Evolutionary conservation across 2,797 vertebrate species (phyloP), one percentile per base, ranked within the genome.

Genomic region (Leptoclinus maculatus): DNA sequence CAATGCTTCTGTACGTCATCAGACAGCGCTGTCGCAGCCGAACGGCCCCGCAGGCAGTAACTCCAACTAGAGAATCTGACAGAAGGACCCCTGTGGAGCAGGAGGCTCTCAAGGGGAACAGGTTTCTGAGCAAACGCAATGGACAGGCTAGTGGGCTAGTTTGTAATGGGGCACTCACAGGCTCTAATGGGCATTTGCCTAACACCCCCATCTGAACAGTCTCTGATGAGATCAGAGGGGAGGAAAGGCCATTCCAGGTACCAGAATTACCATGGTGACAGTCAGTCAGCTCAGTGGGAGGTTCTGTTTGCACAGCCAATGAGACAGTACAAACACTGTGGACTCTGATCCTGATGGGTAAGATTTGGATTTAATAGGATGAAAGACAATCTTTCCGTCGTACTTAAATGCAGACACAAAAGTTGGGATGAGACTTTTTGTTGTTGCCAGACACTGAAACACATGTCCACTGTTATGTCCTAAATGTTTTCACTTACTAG

Each of bases 171-270:
- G 71, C 84, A 0, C 71, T 88, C 3, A 87, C 83, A 10, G 87
- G 83, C n/a, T 93, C 93, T 2, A 95, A 93, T 4, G 94, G 94
- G 1, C 92, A 94, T 82, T 86, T 95, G 27, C 94, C 94, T 47
- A 95, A 95, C 88, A 94, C 88, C 10, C 95, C 95, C 3, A 92
- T 95, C 76, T 95, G 85, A 94, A 17, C 27, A 16, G 13, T 13
- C 21, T 14, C 47, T 56, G 25, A 63, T 41, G 38, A 38, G 12
- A 56, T 32, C 13, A 7, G 10, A 32, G 49, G 1, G 7, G 11
- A 17, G n/a, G 29, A 47, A 23, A 10, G 59, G 32, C 1, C 21
- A 32, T n/a, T 25, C 13, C 23, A n/a, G 76, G 53, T 51, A 59
- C 64, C 5, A 66, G 19, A 56, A 41, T 68, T 27, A 69, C 65